These are phyloP conservation scores for Ophioderma brevispina DNA, from an alignment of 35 echinoderm and acorn worm genomes.

Conservation along the genomic window DNA sequence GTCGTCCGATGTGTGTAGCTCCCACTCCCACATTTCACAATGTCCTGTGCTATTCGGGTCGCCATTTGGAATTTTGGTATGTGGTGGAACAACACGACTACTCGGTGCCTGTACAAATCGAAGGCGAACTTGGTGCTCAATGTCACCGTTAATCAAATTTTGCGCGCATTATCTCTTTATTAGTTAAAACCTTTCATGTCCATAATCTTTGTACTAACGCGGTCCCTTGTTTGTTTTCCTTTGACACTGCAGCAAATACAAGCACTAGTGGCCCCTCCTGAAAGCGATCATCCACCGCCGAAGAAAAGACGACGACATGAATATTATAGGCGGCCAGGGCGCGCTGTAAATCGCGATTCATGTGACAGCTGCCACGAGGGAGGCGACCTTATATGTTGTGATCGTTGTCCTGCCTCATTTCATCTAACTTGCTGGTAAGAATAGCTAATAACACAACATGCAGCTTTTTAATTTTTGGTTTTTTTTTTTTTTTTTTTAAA, in stretches of 20 bases:
- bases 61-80: not conserved
- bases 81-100: constrained; percentile 5
- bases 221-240: not conserved
- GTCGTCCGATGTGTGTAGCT: not conserved
- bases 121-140: not conserved
- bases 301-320: constrained; percentile 70
- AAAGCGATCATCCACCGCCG: constrained; percentile 80
- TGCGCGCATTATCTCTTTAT: not conserved
- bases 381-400: constrained; percentile 97
- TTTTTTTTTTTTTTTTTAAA: no score
- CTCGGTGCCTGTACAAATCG: constrained; percentile 1
- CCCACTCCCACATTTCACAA: not conserved
- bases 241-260: constrained; percentile 83
- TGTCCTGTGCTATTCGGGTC: no score
- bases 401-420: constrained; percentile 93
- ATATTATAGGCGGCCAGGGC: constrained; percentile 73
- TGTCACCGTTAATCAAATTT: not conserved
- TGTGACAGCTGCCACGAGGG: constrained; percentile 97
- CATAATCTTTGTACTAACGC: not conserved
- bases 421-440: constrained; percentile 97
- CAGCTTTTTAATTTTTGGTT: no score
- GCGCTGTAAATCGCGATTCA: constrained; percentile 82
- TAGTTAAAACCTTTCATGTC: no score
- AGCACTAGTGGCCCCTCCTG: constrained; percentile 88
- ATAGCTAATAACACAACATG: no score